Conservation (phyloP, 2,888 invertebrate species). For the Brenthis ino region DNA sequence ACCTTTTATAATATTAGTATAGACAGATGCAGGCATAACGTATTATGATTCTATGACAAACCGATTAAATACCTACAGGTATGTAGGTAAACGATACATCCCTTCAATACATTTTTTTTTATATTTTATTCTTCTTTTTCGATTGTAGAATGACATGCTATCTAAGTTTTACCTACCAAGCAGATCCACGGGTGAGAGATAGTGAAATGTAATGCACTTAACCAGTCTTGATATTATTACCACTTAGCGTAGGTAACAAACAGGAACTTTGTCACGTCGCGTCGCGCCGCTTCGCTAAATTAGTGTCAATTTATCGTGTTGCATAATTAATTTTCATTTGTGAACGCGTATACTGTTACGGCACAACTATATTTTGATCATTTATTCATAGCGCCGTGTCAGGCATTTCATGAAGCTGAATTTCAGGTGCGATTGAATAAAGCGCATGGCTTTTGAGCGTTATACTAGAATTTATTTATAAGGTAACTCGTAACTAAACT, state of each 20-base stretch:
- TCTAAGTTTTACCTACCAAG: background rate
- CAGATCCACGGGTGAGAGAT: conserved; percentile 12
- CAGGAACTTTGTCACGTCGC: conserved; percentile 46
- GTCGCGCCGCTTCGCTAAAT: conserved; percentile 54
- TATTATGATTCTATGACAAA: too few relatives aligned
- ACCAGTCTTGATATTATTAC: conserved; percentile 37
- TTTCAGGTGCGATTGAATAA: conserved; percentile 49
- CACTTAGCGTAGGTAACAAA: conserved; percentile 41
- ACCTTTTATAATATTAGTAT: too few relatives aligned
- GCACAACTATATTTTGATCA: conserved; percentile 61
- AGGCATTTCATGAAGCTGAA: conserved; percentile 55
- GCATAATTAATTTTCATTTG: conserved; percentile 75
- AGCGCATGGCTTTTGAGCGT: conserved; percentile 28
- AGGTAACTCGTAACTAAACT: conserved; percentile 36
- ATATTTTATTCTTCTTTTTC: too few relatives aligned
- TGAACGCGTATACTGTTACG: conserved; percentile 52
- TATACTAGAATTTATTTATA: conserved; percentile 23
- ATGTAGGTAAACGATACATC: too few relatives aligned
- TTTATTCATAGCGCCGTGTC: conserved; percentile 61
- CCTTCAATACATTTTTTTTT: too few relatives aligned
- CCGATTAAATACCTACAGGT: too few relatives aligned
- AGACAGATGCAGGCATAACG: too few relatives aligned
- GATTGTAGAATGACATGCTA: too few relatives aligned
- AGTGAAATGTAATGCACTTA: conserved; percentile 32
- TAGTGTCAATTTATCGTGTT: conserved; percentile 72